Evolutionary conservation across 2,113 vertebrate species (phyloP), one percentile per base, ranked within the genome.

Genomic region (Channa maculata): DNA sequence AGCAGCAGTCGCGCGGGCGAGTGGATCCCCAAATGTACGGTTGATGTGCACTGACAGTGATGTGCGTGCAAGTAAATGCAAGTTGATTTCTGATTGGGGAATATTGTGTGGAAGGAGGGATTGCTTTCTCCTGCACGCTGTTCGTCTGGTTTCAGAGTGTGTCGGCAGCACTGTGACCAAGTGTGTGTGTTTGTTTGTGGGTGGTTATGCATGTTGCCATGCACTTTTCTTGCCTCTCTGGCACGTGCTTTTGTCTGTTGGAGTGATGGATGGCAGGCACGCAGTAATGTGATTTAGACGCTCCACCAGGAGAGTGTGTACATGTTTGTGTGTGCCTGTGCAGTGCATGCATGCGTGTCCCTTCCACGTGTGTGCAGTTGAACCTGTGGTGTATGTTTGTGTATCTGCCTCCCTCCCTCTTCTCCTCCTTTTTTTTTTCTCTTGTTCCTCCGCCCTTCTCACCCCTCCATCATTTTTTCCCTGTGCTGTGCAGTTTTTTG

Each of bases 221-320:
- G 91, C 91, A 88, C 89, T 89, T 90, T 86, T 78, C 71, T 80
- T 87, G 81, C 82, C 79, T 87, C 75, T 79, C 79, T 54, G 54
- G 79, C 83, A 87, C 90, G 84, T 77, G 87, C 88, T 85, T 92
- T 89, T 89, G 91, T 94, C 90, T 93, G 92, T 89, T 84, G 91
- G 90, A 91, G 90, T 94, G 93, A 94, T 92, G 91, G 92, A 94
- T 95, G 90, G 88, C 86, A 90, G 91, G 84, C 88, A 84, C 85
- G 82, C 89, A 72, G 84, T 93, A 94, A 94, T 93, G 89, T 94
- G 92, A 93, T 95, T 95, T 94, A 90, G 89, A 90, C 91, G 87
- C 86, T 90, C 85, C 79, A 85, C 88, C 88, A 82, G 89, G 85
- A 83, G 77, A 37, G 84, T 75, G 80, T 77, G 36, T 64, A 49